phyloP scores from a whole-genome alignment of 2,888 invertebrate genomes.

The Meiosimyza decipiens region DNA sequence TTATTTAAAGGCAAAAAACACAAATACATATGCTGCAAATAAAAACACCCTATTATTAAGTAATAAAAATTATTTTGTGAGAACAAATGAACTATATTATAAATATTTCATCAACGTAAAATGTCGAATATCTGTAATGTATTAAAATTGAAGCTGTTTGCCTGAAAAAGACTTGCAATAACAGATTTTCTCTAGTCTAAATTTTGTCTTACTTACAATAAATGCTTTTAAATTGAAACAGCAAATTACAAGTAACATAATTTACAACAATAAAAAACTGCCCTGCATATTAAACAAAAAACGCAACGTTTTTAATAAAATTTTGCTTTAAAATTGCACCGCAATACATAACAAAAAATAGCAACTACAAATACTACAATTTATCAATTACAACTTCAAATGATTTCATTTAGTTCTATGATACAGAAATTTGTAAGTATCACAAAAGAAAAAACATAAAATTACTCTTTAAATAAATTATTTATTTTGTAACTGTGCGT shows the following conservation, averaged over 20 bases:
- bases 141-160: not conserved
- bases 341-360: not conserved
- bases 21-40: constrained; percentile 15
- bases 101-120: not conserved
- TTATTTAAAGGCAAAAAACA: constrained; percentile 34
- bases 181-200: not conserved
- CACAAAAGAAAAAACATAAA: not conserved
- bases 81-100: too few species aligned
- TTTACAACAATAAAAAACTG: constrained; percentile 11
- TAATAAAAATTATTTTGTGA: too few species aligned
- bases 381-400: too few species aligned
- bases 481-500: too few species aligned
- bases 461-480: not conserved
- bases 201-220: not conserved
- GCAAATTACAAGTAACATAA: not conserved
- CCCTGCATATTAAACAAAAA: constrained; percentile 12
- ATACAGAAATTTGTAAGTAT: constrained; percentile 11
- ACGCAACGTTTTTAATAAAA: not conserved
- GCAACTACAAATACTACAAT: too few species aligned
- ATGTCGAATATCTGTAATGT: not conserved
- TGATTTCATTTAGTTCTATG: not conserved
- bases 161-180: constrained; percentile 1
- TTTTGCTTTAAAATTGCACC: constrained; percentile 1
- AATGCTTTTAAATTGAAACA: not conserved
- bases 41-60: not conserved